phyloP scores from a whole-genome alignment of 2,888 invertebrate species.

The Eristalis intricaria region DNA sequence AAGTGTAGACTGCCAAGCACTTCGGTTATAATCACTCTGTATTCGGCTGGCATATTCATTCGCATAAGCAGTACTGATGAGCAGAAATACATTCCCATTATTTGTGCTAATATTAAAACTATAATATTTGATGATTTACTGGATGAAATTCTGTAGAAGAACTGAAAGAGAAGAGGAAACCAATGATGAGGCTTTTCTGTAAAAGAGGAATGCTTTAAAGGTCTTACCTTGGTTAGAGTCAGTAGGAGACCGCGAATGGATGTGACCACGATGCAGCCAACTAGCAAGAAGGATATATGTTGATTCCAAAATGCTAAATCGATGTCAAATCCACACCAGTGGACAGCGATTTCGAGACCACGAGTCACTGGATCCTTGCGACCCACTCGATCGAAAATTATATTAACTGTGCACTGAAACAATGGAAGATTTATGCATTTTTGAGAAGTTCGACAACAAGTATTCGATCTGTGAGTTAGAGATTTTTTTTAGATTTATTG shows the following conservation, averaged over 20 bases:
- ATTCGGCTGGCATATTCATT: slow-evolving; percentile 99
- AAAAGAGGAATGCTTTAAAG: neutral
- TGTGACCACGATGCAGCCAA: slow-evolving; percentile 98
- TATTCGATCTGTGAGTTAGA: neutral
- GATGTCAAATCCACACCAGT: slow-evolving; percentile 97
- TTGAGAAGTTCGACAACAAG: neutral
- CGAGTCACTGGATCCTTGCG: slow-evolving; percentile 99
- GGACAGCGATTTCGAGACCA: slow-evolving; percentile 97
- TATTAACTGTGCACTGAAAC: slow-evolving; percentile 96
- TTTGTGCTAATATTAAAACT: slow-evolving; percentile 97
- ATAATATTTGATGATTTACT: slow-evolving; percentile 99
- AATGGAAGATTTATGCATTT: neutral
- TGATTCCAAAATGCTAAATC: slow-evolving; percentile 99
- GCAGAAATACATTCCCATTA: slow-evolving; percentile 99
- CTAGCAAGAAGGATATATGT: slow-evolving; percentile 97
- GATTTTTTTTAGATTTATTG: neutral
- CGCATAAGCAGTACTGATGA: slow-evolving; percentile 98
- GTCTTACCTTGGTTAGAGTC: slow-evolving; percentile 95
- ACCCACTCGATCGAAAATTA: slow-evolving; percentile 99
- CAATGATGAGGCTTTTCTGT: neutral
- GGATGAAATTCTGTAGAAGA: slow-evolving; percentile 99
- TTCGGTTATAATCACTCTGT: slow-evolving; percentile 91
- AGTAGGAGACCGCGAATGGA: slow-evolving; percentile 97
- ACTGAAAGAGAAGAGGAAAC: slow-evolving; percentile 84
- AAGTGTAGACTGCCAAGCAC: slow-evolving; percentile 98